Base-by-base conservation (phyloP, 2,888 invertebrate species). In the Coenonympha glycerion region DNA sequence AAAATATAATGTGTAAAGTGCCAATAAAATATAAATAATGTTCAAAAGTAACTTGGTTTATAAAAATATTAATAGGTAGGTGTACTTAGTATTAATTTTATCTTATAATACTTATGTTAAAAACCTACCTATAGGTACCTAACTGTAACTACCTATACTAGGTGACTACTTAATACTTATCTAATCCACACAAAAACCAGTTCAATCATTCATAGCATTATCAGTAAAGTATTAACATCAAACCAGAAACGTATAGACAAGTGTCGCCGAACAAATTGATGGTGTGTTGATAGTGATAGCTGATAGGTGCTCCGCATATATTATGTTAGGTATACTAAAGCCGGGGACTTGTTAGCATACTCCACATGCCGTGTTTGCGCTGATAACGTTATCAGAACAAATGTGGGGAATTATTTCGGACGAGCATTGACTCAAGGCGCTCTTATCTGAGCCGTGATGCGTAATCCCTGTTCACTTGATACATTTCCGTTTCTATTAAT, bases 281-380 rank as follows among this genome's bases (percentile, higher is more conserved):
- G 73, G 68, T 64, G 72, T 73, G 73, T 75, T 73, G 75, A 77
- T 79, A 72, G 76, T 75, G 76, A 72, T 66, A n/a, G n/a, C n/a
- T n/a, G n/a, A n/a, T n/a, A n/a, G n/a, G n/a, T n/a, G n/a, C n/a
- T n/a, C n/a, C n/a, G n/a, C n/a, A n/a, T n/a, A n/a, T n/a, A n/a
- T n/a, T n/a, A n/a, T n/a, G n/a, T n/a, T n/a, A n/a, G n/a, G n/a
- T n/a, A n/a, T n/a, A n/a, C n/a, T n/a, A n/a, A n/a, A n/a, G n/a
- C n/a, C n/a, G 69, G 72, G 71, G 70, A 69, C 68, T 64, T 82
- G 79, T 85, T 82, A 77, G 76, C 78, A 66, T 79, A 79, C 79
- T 84, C 83, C 74, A 82, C 80, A 82, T 83, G 72, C 62, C 61
- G 62, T 80, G 82, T 85, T 84, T 82, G 77, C 67, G 66, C 68